Percentiles rank a stretch among this genome's conserved stretches.
These are phyloP conservation scores for Callipepla squamata DNA, from an alignment of 2,113 vertebrate species.

Conservation along the genomic window DNA sequence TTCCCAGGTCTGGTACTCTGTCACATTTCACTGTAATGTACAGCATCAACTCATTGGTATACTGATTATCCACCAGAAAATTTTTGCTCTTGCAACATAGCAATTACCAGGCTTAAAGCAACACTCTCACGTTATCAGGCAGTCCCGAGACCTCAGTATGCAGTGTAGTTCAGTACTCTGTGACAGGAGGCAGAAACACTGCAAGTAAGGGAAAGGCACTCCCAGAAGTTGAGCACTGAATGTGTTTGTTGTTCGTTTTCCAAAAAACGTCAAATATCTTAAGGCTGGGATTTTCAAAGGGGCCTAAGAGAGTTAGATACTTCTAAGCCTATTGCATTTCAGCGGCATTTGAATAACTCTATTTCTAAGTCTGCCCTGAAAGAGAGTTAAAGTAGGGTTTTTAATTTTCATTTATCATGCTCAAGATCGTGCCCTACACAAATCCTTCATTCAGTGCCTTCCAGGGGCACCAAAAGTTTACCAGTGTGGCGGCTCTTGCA, in stretches of 20 bases:
- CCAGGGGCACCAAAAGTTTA: neutral
- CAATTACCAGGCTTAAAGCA: neutral
- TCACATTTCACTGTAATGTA: neutral
- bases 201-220: neutral
- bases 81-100: neutral
- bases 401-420: neutral
- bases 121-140: neutral
- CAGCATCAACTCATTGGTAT: neutral
- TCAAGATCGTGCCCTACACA: neutral
- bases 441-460: neutral
- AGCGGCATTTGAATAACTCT: neutral
- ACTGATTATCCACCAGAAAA: neutral
- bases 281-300: neutral
- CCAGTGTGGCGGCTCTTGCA: neutral
- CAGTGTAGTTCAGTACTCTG: neutral
- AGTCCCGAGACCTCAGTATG: neutral
- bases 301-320: neutral
- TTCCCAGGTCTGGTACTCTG: neutral
- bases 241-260: conserved; percentile 18
- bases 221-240: neutral
- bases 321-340: neutral
- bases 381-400: neutral
- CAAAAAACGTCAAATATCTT: neutral
- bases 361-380: neutral
- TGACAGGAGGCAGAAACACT: neutral